Base-by-base conservation (phyloP, 2,888 invertebrate species). In the Stenodera caucasica region DNA sequence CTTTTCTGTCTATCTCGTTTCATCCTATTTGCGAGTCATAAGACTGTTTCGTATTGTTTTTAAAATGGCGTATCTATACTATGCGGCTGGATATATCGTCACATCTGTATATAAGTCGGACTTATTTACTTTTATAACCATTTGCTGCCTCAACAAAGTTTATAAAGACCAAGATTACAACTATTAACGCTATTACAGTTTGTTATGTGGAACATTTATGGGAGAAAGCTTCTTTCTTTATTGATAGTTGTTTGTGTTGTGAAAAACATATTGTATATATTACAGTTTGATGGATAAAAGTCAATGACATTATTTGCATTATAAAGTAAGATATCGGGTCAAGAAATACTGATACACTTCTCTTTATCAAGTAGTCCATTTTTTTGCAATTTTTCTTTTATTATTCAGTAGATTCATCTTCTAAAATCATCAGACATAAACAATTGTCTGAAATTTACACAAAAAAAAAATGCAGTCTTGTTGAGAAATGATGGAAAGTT, bases 11-110 rank as follows among this genome's bases (percentile, higher is more conserved):
- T 29, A 35, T 23, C 37, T 50, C 52, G 49, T 15, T 33, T 40
- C 30, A 37, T 53, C 40, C 53, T 40, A 53, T 58, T 14, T n/a
- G 30, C 30, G 18, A 21, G 49, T 33, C 61, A 61, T 57, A 60
- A 55, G 53, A 55, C 58, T 32, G 51, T 55, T 35, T 60, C 61
- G 56, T 60, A 57, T 64, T 61, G 60, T 61, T 64, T 64, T 64
- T 57, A 59, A 60, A 64, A 61, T 57, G 60, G 61, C 57, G 56
- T 50, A 51, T 50, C 45, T 32, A 53, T 61, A 56, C 55, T 61
- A 61, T 49, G 56, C 57, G 64, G 60, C 45, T 45, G 26, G 53
- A 50, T 52, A n/a, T 23, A 30, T 49, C 32, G 54, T 32, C 21
- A 57, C 40, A 55, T 54, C 35, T n/a, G n/a, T n/a, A n/a, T n/a